Conservation (phyloP, 2,113 vertebrate species). For the Coptodon rendalli region DNA sequence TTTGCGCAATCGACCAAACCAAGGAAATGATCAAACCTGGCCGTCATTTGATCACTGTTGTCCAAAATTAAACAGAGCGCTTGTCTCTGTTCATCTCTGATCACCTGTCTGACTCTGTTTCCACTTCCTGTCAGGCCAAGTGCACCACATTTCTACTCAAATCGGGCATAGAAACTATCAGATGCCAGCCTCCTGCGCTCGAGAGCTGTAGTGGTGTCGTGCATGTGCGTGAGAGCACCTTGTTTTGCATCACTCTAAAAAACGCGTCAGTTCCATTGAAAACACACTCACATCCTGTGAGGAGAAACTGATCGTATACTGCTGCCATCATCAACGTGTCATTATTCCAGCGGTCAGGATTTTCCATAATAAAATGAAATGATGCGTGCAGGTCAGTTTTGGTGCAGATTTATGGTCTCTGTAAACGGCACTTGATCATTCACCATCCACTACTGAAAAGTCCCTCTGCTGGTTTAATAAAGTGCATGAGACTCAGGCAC, state of each 20-base stretch:
- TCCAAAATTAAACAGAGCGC: neutral
- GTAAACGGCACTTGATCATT: fast-evolving
- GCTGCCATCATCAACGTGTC: neutral
- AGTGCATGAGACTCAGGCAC: neutral
- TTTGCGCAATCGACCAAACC: neutral
- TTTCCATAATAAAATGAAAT: neutral
- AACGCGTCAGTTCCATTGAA: neutral
- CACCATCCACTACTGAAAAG: neutral
- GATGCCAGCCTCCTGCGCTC: neutral
- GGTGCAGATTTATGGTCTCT: neutral
- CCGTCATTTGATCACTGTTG: neutral
- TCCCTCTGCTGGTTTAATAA: neutral
- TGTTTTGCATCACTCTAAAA: neutral
- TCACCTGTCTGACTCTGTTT: neutral
- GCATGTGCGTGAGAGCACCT: neutral
- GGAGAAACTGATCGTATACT: neutral
- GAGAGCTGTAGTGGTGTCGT: neutral
- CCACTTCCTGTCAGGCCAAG: neutral
- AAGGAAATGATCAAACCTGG: neutral
- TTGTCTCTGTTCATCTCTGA: neutral
- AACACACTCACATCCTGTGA: fast-evolving
- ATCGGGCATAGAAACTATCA: neutral
- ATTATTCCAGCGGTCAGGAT: neutral
- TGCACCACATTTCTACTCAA: neutral
- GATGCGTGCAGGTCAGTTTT: neutral